Evolutionary conservation across 2,888 invertebrate genomes (phyloP).

Genomic region (Mesorhabditis spiculigera): DNA sequence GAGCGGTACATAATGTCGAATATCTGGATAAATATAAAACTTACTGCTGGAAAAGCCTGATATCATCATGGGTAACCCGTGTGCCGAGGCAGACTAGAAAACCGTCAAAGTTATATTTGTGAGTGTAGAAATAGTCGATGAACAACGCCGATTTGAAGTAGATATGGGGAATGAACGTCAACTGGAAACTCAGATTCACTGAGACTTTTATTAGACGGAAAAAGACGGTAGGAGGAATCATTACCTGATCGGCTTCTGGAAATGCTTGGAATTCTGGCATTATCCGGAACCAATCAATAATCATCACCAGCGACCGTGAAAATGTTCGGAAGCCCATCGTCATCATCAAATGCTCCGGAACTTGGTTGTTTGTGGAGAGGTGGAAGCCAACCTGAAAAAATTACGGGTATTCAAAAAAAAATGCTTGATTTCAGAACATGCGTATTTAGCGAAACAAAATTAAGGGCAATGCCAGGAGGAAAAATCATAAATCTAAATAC

Average conservation of each 20-base stretch:
- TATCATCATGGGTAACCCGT: neutral
- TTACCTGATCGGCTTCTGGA: neutral
- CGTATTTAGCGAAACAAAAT: neutral
- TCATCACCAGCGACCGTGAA: neutral
- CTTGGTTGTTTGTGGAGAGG: neutral
- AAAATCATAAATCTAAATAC: neutral
- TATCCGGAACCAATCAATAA: neutral
- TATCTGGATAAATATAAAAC: neutral
- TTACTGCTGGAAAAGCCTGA: neutral
- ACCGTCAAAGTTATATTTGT: neutral
- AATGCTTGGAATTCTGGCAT: neutral
- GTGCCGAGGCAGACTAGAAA: constrained; percentile 1
- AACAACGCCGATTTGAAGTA: neutral
- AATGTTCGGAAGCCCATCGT: neutral
- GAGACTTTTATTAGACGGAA: neutral
- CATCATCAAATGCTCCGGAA: neutral
- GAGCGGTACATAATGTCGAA: no score
- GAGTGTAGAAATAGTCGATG: constrained; percentile 1
- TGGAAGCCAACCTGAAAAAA: neutral
- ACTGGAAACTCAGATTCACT: neutral
- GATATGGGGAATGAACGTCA: neutral
- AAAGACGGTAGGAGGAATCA: neutral
- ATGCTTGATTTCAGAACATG: no score
- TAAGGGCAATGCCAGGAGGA: neutral
- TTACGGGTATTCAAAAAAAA: no score